phyloP scores from a whole-genome alignment of 1,140 invertebrate species.

The Harpegnathos saltator region DNA sequence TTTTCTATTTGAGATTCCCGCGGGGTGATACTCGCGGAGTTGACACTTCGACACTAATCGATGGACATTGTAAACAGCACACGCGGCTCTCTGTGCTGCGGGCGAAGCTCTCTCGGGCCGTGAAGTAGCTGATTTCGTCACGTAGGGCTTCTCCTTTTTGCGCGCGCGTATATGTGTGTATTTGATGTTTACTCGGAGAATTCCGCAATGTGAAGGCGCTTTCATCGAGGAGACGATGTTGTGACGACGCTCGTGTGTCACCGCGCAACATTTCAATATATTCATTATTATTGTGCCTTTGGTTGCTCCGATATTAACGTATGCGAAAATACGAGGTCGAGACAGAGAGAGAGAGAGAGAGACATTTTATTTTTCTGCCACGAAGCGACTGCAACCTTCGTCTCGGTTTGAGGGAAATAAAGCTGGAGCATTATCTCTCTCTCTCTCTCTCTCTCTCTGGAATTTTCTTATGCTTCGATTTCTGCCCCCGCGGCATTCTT shows the following conservation, averaged over 20 bases:
- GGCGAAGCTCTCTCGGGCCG: too few relatives aligned
- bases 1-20: too few relatives aligned
- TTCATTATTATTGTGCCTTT: neutral
- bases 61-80: neutral
- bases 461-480: too few relatives aligned
- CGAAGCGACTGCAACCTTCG: neutral
- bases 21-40: neutral
- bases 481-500: too few relatives aligned
- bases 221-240: neutral
- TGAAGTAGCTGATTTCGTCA: too few relatives aligned
- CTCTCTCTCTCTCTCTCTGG: too few relatives aligned
- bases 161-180: too few relatives aligned
- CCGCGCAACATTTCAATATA: neutral
- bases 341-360: neutral
- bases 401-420: neutral
- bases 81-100: neutral
- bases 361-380: neutral
- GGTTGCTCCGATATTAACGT: too few relatives aligned
- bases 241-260: neutral
- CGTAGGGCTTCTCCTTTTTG: too few relatives aligned
- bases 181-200: constrained; percentile 1
- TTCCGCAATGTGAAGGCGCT: neutral
- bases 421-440: constrained; percentile 19
- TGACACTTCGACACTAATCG: neutral
- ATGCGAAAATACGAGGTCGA: too few relatives aligned